Base-by-base conservation (phyloP, 2,797 vertebrate species). In the Thaleichthys pacificus region DNA sequence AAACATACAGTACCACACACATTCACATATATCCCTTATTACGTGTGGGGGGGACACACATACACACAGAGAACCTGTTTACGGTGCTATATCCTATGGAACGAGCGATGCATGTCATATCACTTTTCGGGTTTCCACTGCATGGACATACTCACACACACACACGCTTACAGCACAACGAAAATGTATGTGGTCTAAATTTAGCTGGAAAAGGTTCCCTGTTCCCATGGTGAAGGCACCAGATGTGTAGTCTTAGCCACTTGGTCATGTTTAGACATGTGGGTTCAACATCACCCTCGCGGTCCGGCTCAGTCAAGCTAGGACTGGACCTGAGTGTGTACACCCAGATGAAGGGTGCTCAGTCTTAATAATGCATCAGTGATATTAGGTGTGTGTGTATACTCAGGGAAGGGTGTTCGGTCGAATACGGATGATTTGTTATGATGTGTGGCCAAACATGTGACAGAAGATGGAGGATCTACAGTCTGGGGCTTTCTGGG, bases 341-440 rank as follows among this genome's bases (percentile, higher is more conserved):
- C 69, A 11, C 38, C 9, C 38, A 42, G 8, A 6, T 42, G 38
- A 42, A 42, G 38, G 38, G 1, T 42, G 38, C 12, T 42, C 38
- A 42, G 38, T 11, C 8, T 42, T 1, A 8, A 8, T 70, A 74
- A 84, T 79, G 82, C 76, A 79, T 30, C 74, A 3, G 0, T 35
- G 2, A 51, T 80, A 75, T 78, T 73, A 67, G 35, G 2, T 4
- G n/a, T 4, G 73, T 62, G 76, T 80, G 69, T 69, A 35, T 58
- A 30, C 62, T 6, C 67, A 1, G 74, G 81, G 83, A 81, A 87
- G 74, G 81, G 74, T 80, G 84, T 84, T 84, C 80, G 76, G 85
- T 82, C 85, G 81, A 69, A 80, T 75, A 74, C 73, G 54, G 0
- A 63, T 79, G 81, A 83, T 76, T 73, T 88, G 86, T 87, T 88